Evolutionary conservation across 2,797 vertebrate genomes (phyloP).

Genomic region (Liasis olivaceus): DNA sequence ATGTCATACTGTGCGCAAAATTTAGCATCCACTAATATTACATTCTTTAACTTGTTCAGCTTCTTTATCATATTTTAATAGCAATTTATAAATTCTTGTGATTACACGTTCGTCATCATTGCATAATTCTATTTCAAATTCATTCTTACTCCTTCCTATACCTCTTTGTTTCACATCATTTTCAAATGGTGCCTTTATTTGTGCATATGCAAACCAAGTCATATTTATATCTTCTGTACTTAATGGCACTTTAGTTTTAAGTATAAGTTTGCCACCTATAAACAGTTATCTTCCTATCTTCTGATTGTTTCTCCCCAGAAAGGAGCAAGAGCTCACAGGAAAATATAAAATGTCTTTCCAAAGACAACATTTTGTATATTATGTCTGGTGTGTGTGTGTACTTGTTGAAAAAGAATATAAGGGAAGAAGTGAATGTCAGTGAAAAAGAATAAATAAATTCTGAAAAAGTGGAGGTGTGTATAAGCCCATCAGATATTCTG

Average conservation of each 20-base stretch:
- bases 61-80: too few relatives aligned
- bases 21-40: too few relatives aligned
- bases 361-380: background rate
- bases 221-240: background rate
- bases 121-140: too few relatives aligned
- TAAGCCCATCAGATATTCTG: background rate
- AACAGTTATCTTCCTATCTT: background rate
- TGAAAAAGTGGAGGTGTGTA: background rate
- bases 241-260: background rate
- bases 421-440: background rate
- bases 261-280: background rate
- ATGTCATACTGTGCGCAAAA: too few relatives aligned
- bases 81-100: too few relatives aligned
- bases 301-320: background rate
- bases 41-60: too few relatives aligned
- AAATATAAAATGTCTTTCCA: background rate
- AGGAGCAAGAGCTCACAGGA: background rate
- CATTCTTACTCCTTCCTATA: too few relatives aligned
- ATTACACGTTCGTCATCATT: too few relatives aligned
- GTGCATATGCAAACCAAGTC: background rate
- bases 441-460: background rate
- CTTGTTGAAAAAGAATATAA: background rate
- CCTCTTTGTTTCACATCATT: background rate
- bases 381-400: background rate
- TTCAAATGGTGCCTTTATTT: background rate